A percentile compares a stretch with the other conserved stretches of the same genome.
phyloP scores from a whole-genome alignment of 1,140 invertebrate species.

The Drosophila takahashii region DNA sequence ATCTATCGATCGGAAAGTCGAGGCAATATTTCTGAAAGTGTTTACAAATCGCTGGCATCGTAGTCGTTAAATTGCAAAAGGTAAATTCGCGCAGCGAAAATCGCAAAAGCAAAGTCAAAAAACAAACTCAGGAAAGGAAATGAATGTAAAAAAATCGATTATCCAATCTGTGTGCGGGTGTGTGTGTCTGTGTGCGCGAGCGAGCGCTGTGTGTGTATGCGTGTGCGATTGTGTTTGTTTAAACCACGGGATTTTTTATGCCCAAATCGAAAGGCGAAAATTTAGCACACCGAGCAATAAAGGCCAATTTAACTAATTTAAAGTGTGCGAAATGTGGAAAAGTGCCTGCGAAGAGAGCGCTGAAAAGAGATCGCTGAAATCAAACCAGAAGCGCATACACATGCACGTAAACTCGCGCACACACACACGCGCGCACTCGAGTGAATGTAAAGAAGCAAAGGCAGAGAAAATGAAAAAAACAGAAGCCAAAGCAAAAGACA shows the following conservation, averaged over 20 bases:
- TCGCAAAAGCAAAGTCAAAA: conserved; percentile 40
- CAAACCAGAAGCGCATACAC: conserved; percentile 37
- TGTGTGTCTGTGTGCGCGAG: conserved; percentile 32
- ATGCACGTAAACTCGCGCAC: conserved; percentile 43
- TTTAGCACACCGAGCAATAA: conserved; percentile 51
- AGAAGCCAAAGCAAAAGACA: conserved; percentile 48
- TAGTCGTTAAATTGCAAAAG: conserved; percentile 67
- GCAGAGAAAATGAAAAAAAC: conserved; percentile 33
- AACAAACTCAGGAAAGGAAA: conserved; percentile 52
- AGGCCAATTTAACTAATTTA: conserved; percentile 49
- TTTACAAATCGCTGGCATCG: conserved; percentile 56
- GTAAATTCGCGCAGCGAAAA: conserved; percentile 50
- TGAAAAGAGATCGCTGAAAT: conserved; percentile 28
- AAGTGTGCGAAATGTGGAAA: conserved; percentile 61
- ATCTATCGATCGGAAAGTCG: conserved; percentile 54
- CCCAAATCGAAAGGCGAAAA: conserved; percentile 37
- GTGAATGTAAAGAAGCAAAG: conserved; percentile 42
- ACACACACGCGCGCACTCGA: conserved; percentile 18
- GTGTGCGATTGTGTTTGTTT: conserved; percentile 62
- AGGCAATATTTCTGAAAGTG: conserved; percentile 70
- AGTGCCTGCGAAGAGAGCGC: conserved; percentile 41
- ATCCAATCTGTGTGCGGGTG: conserved; percentile 70
- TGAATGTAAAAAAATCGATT: conserved; percentile 72
- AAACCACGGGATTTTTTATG: conserved; percentile 57
- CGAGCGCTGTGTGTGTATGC: conserved; percentile 39